phyloP scores from a whole-genome alignment of 2,888 invertebrate genomes.

The Tachystola acroxantha region DNA sequence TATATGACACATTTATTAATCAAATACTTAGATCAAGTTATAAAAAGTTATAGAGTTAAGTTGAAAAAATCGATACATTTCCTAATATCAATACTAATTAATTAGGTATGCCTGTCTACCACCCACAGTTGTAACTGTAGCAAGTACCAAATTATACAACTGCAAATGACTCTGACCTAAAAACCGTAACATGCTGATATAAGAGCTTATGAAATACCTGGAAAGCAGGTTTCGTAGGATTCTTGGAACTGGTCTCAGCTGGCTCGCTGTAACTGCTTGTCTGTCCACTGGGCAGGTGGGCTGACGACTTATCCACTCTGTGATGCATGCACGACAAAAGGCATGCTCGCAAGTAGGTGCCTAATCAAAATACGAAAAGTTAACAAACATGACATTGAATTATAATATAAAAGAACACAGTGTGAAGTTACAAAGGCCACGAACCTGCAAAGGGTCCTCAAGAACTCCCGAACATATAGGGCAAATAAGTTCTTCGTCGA shows the following conservation, averaged over 20 bases:
- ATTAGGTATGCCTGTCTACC: too few species aligned
- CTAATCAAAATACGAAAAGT: constrained; percentile 69
- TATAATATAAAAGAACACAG: constrained; percentile 6
- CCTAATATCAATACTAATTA: too few species aligned
- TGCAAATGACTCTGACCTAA: not conserved
- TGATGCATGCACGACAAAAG: constrained; percentile 95
- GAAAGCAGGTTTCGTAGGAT: constrained; percentile 95
- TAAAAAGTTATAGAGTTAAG: too few species aligned
- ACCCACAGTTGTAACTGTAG: too few species aligned
- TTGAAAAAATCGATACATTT: not conserved
- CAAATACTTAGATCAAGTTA: too few species aligned
- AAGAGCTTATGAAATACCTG: constrained; percentile 57
- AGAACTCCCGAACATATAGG: constrained; percentile 97
- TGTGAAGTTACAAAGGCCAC: constrained; percentile 16
- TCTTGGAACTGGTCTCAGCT: constrained; percentile 94
- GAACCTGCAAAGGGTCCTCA: constrained; percentile 96
- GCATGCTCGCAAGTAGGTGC: constrained; percentile 98
- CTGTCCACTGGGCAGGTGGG: constrained; percentile 97
- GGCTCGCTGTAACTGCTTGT: constrained; percentile 91
- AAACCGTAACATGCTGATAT: not conserved
- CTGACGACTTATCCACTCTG: constrained; percentile 96
- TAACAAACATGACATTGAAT: constrained; percentile 14
- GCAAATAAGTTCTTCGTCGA: constrained; percentile 97
- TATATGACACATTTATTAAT: too few species aligned
- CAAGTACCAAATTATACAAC: constrained; percentile 6